phyloP scores from a whole-genome alignment of 2,797 vertebrate genomes.

The Melanotaenia nigrans region DNA sequence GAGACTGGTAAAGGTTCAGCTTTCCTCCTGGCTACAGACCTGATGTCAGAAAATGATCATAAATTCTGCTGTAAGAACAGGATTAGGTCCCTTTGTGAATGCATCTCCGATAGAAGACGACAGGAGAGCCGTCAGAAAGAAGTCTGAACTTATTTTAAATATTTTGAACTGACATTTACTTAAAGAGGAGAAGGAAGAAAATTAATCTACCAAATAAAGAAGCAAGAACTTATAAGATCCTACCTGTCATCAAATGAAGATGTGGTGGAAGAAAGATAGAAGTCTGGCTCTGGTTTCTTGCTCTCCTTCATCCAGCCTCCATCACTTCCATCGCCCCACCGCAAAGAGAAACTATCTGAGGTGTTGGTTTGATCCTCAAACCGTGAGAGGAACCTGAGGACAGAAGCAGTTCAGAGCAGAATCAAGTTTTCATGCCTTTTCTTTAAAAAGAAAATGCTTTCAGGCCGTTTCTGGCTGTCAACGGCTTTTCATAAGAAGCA shows the following conservation, averaged over 20 bases:
- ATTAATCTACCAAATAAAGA: too few species aligned
- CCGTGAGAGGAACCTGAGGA: conserved; percentile 69
- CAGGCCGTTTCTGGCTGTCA: too few species aligned
- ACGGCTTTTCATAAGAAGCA: too few species aligned
- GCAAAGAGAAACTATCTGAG: conserved; percentile 80
- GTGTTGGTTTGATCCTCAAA: conserved; percentile 84
- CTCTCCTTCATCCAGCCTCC: conserved; percentile 87
- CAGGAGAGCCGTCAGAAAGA: too few species aligned
- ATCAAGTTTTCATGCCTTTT: too few species aligned
- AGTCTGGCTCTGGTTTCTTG: conserved; percentile 81
- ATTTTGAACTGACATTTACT: too few species aligned
- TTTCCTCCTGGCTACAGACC: conserved; percentile 86
- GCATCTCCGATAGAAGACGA: too few species aligned
- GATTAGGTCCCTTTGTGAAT: too few species aligned
- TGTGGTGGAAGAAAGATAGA: conserved; percentile 77
- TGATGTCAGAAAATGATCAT: conserved; percentile 44
- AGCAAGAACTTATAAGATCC: not conserved
- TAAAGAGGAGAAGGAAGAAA: too few species aligned
- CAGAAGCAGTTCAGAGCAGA: not conserved
- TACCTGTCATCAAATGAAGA: conserved; percentile 86
- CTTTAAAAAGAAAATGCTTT: too few species aligned
- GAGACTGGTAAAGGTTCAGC: conserved; percentile 73
- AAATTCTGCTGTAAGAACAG: not conserved
- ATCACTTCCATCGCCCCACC: conserved; percentile 85
- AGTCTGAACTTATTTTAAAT: too few species aligned